Conservation (phyloP, 2,888 invertebrate genomes). For the Drosophila percnosoma region DNA sequence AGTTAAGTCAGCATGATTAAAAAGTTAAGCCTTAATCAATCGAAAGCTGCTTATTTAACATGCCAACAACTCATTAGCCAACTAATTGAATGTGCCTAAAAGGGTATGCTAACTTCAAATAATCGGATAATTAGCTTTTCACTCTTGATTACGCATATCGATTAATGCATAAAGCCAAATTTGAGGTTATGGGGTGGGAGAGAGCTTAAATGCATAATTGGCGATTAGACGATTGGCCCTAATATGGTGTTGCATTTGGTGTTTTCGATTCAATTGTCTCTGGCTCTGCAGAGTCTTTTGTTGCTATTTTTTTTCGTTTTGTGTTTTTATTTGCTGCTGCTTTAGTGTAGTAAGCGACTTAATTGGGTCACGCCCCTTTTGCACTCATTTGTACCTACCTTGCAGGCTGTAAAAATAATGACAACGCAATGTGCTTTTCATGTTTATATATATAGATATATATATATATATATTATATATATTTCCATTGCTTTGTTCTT, state of each 20-base stretch:
- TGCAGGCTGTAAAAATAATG: conserved; percentile 60
- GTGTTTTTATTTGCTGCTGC: not conserved
- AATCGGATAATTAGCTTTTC: conserved; percentile 7
- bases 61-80: conserved; percentile 1
- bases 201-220: conserved; percentile 72
- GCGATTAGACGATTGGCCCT: conserved; percentile 80
- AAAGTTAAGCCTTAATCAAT: not conserved
- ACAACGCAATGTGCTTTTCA: conserved; percentile 54
- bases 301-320: not conserved
- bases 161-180: conserved; percentile 38
- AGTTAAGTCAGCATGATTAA: not conserved
- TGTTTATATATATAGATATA: conserved; percentile 45
- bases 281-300: conserved; percentile 18
- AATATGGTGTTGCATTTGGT: conserved; percentile 65
- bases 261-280: conserved; percentile 50
- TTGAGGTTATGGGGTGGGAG: not conserved
- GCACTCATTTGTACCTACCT: conserved; percentile 42
- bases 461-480: conserved; percentile 50
- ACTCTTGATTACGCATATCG: conserved; percentile 56
- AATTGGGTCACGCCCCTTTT: conserved; percentile 66
- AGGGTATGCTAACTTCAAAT: conserved; percentile 23
- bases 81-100: not conserved
- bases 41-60: not conserved
- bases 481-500: conserved; percentile 69
- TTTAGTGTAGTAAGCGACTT: conserved; percentile 22